Percentiles rank a stretch among this genome's conserved stretches.
Evolutionary conservation across 2,113 vertebrate species (phyloP).

Genomic region (Loxodonta africana): DNA sequence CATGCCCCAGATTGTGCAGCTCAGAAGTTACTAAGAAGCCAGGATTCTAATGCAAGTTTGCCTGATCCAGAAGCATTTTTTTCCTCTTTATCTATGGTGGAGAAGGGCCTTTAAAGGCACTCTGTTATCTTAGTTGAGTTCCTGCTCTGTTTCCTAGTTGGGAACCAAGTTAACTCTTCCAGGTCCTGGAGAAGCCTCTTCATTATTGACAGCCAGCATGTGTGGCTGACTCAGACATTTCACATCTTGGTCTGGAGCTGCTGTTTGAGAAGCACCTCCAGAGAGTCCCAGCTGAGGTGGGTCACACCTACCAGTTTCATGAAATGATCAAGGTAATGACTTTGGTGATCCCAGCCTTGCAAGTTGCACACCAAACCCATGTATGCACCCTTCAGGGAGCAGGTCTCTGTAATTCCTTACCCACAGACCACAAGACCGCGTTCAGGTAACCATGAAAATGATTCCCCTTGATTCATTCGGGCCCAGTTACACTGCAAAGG

Average conservation of each 20-base stretch:
- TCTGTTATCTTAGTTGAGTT: background rate
- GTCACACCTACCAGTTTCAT: background rate
- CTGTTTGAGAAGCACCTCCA: background rate
- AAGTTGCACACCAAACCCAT: background rate
- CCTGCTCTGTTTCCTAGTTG: background rate
- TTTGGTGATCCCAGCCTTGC: background rate
- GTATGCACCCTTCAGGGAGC: background rate
- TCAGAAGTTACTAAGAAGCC: background rate
- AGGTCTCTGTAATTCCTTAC: background rate
- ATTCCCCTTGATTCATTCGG: background rate
- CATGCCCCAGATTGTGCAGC: background rate
- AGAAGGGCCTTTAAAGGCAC: background rate
- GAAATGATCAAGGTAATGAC: background rate
- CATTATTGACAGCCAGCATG: background rate
- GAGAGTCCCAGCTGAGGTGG: background rate
- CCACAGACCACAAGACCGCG: background rate
- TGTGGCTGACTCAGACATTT: background rate
- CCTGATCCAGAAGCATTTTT: background rate
- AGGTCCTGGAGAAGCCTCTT: background rate
- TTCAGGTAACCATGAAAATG: constrained; percentile 40
- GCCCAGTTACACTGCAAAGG: background rate
- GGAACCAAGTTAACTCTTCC: background rate
- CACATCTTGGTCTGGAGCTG: background rate
- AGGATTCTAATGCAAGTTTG: background rate
- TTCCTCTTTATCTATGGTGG: background rate